A percentile compares a stretch with the other conserved stretches of the same genome.
These are phyloP conservation scores for Numenius arquata DNA, from an alignment of 2,113 vertebrate genomes.

Conservation along the genomic window DNA sequence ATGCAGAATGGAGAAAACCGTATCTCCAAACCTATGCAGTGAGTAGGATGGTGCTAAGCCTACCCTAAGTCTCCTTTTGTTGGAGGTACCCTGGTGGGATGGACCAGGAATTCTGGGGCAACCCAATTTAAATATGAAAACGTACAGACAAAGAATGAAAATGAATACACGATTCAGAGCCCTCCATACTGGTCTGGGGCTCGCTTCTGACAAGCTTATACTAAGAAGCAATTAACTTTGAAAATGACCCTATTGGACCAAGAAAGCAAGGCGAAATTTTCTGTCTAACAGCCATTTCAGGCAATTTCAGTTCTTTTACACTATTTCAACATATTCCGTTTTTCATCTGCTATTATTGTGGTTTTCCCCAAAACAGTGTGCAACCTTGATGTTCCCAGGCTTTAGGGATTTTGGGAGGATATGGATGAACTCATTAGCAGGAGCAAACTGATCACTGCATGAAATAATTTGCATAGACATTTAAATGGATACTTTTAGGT, in stretches of 20 bases:
- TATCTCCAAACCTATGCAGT: not conserved
- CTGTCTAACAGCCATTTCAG: not conserved
- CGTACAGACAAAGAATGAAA: not conserved
- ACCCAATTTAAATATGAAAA: not conserved
- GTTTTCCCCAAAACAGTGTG: not conserved
- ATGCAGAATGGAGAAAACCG: not conserved
- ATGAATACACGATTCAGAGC: not conserved
- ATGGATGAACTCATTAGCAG: not conserved
- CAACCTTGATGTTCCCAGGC: not conserved
- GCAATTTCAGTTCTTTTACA: not conserved
- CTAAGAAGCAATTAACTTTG: slow-evolving; percentile 1
- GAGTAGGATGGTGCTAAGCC: not conserved
- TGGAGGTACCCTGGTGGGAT: not conserved
- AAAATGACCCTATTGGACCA: not conserved
- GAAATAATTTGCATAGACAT: not conserved
- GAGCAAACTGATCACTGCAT: not conserved
- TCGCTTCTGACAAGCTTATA: not conserved
- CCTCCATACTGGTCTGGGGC: not conserved
- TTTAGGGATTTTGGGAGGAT: not conserved
- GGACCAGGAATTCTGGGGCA: not conserved
- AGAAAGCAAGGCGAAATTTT: not conserved
- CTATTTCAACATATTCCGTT: not conserved
- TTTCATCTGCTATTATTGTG: not conserved
- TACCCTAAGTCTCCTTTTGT: not conserved
- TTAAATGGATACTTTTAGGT: not conserved